phyloP scores from a whole-genome alignment of 2,113 vertebrate species.

The Myotis davidii region DNA sequence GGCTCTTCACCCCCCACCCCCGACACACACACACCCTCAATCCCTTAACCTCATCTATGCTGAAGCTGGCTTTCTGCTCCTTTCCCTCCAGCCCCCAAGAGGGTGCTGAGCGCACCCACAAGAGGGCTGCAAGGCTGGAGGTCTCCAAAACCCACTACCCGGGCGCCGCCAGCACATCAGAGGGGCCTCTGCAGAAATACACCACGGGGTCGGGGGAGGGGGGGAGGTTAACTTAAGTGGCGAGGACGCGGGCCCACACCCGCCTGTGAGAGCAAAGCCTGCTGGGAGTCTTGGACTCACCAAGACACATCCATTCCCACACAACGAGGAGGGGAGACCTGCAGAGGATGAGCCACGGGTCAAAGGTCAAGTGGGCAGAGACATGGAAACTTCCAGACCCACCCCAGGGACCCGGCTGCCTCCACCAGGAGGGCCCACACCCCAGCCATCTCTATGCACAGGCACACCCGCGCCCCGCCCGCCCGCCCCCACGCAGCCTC shows the following conservation, averaged over 20 bases:
- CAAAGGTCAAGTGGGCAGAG: conserved; percentile 60
- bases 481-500: neutral
- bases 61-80: neutral
- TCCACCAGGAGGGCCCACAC: neutral
- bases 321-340: neutral
- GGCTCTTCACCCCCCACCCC: neutral
- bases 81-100: neutral
- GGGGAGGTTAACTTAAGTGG: neutral
- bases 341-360: conserved; percentile 4
- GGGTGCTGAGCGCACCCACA: neutral
- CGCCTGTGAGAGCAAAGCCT: neutral
- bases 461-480: neutral
- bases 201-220: neutral
- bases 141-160: neutral
- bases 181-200: neutral
- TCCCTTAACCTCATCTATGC: neutral
- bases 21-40: too few relatives aligned
- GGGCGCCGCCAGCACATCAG: too few relatives aligned
- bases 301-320: neutral
- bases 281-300: neutral
- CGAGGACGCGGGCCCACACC: too few relatives aligned
- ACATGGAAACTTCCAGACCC: conserved; percentile 26
- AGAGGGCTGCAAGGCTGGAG: neutral
- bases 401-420: neutral
- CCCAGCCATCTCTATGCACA: neutral